phyloP scores from a whole-genome alignment of 2,888 invertebrate genomes.

The Melanchra persicariae region DNA sequence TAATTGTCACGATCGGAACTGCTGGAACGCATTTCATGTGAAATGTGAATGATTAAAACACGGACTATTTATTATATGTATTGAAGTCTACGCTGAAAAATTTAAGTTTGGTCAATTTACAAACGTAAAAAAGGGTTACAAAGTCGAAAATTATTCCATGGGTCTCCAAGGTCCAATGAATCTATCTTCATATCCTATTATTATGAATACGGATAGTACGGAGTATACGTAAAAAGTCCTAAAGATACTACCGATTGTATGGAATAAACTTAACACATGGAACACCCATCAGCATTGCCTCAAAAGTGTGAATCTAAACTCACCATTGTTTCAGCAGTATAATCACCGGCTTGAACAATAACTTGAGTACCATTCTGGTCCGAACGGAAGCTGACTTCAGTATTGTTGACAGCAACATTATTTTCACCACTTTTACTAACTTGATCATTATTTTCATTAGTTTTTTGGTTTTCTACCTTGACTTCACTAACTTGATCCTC shows the following conservation, averaged over 20 bases:
- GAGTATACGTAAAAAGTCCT: too few species aligned
- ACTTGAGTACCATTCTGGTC: background rate
- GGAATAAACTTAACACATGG: background rate
- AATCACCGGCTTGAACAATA: background rate
- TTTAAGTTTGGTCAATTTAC: too few species aligned
- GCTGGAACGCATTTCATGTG: background rate
- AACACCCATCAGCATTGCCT: background rate
- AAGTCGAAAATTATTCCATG: too few species aligned
- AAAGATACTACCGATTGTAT: too few species aligned
- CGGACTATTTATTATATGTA: background rate
- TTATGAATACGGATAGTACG: background rate
- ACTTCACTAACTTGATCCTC: background rate
- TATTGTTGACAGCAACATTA: background rate
- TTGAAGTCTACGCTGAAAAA: too few species aligned
- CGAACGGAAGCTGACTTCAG: background rate
- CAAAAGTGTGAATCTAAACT: background rate
- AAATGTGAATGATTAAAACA: too few species aligned
- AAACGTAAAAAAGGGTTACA: too few species aligned
- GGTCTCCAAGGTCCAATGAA: too few species aligned
- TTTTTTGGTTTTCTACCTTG: background rate
- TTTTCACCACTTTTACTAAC: background rate
- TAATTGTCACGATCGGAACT: background rate
- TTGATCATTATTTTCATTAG: background rate
- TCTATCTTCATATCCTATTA: too few species aligned
- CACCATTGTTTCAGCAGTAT: constrained; percentile 1